Evolutionary conservation across 2,113 vertebrate species (phyloP).

Genomic region (Pangasianodon gigas): DNA sequence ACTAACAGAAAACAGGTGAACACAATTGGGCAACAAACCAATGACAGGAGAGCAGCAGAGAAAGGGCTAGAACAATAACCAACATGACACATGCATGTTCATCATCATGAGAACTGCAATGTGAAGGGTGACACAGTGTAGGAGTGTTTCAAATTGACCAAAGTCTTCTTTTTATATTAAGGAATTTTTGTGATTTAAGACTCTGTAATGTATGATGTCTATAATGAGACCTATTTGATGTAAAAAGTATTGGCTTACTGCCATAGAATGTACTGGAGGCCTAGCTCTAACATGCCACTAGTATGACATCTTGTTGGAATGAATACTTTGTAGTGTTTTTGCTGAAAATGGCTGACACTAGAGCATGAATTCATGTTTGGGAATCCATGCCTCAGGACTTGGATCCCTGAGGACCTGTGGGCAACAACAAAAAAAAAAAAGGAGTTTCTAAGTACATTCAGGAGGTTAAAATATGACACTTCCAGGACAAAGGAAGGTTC

Average conservation of each 20-base stretch:
- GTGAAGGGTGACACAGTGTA: not conserved
- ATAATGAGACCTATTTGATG: not conserved
- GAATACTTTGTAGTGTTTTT: not conserved
- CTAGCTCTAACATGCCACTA: not conserved
- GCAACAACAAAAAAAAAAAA: not conserved
- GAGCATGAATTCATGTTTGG: not conserved
- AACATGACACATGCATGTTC: not conserved
- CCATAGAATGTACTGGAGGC: not conserved
- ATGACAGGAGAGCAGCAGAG: not conserved
- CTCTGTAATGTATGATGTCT: not conserved
- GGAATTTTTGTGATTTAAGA: not conserved
- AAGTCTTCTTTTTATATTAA: not conserved
- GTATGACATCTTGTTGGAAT: not conserved
- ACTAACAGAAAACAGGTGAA: not conserved
- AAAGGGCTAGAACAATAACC: not conserved
- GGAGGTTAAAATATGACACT: not conserved
- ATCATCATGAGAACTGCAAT: not conserved
- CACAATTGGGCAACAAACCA: not conserved
- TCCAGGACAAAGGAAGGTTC: not conserved
- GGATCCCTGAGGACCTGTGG: not conserved
- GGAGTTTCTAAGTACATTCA: not conserved
- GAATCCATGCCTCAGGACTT: not conserved
- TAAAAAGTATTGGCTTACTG: not conserved
- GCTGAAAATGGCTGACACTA: not conserved
- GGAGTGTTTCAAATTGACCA: not conserved